Conservation (phyloP, 2,113 vertebrate species). For the Muscicapa adusta region DNA sequence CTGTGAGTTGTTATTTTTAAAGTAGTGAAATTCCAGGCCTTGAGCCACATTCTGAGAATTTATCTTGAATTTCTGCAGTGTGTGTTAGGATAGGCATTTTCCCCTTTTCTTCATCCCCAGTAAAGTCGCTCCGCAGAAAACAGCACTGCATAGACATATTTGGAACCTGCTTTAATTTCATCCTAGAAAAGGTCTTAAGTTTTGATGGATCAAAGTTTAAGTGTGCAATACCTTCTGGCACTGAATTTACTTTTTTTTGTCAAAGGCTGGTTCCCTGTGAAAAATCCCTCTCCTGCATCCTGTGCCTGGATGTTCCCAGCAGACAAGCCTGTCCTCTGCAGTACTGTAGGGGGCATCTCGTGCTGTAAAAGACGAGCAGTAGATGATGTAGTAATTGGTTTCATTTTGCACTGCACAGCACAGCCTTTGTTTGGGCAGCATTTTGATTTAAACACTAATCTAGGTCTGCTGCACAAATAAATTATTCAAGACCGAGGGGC, state of each 20-base stretch:
- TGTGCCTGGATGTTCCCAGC: not conserved
- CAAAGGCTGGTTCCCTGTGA: not conserved
- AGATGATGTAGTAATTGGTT: constrained; percentile 48
- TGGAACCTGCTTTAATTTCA: not conserved
- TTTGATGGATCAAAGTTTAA: not conserved
- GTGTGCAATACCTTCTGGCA: not conserved
- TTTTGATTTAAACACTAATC: constrained; percentile 65
- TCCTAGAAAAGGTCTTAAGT: not conserved
- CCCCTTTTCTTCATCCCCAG: not conserved
- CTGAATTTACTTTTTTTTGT: not conserved
- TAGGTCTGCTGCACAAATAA: constrained; percentile 50
- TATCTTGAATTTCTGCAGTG: not conserved
- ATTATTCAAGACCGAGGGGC: constrained; percentile 52
- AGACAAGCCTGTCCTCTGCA: not conserved
- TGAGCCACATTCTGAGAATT: not conserved
- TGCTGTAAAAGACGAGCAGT: constrained; percentile 36
- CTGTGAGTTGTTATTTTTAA: not conserved
- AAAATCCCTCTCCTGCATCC: not conserved
- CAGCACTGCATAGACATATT: not conserved
- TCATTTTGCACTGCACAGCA: constrained; percentile 47
- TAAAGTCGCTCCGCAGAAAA: not conserved
- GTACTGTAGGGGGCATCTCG: constrained; percentile 56
- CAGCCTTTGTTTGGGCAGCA: constrained; percentile 62
- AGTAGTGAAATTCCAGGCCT: not conserved
- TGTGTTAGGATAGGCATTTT: not conserved